A percentile compares a stretch with the other conserved stretches of the same genome.
These are phyloP conservation scores for Aleiodes leptofemur DNA, from an alignment of 2,888 invertebrate species.

Conservation along the genomic window DNA sequence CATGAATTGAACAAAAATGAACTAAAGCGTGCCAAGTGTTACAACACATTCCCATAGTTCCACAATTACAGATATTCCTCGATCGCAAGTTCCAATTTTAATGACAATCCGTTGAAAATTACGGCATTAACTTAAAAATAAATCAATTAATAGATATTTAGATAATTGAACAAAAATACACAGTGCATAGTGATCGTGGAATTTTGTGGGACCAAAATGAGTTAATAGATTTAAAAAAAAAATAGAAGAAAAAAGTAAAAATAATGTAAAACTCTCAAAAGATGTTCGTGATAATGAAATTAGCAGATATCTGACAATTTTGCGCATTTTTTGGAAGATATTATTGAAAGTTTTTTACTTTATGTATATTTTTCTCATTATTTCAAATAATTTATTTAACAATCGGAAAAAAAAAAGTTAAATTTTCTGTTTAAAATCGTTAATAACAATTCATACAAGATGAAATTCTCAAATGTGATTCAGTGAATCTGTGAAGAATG, in stretches of 20 bases:
- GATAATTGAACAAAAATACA: neutral
- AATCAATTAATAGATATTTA: neutral
- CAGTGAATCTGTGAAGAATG: too few species aligned
- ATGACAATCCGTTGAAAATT: constrained; percentile 7
- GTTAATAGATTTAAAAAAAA: neutral
- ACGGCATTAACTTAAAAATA: neutral
- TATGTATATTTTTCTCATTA: too few species aligned
- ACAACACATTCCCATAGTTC: constrained; percentile 51
- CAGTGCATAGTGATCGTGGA: constrained; percentile 51
- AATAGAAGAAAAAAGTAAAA: neutral
- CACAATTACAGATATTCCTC: constrained; percentile 50
- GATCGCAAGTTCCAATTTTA: constrained; percentile 33
- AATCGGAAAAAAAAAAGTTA: too few species aligned
- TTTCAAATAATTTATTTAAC: too few species aligned
- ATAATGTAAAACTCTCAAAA: neutral
- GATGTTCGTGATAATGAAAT: too few species aligned
- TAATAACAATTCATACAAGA: too few species aligned
- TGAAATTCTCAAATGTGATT: too few species aligned
- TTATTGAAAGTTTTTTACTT: too few species aligned
- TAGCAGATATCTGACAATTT: too few species aligned
- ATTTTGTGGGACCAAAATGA: constrained; percentile 62
- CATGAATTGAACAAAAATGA: neutral
- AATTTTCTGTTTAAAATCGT: too few species aligned
- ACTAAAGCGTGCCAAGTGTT: constrained; percentile 50
- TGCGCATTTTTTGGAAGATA: too few species aligned